Conservation (phyloP, 35 echinoderm and acorn worm species). For the Amphiura filiformis region DNA sequence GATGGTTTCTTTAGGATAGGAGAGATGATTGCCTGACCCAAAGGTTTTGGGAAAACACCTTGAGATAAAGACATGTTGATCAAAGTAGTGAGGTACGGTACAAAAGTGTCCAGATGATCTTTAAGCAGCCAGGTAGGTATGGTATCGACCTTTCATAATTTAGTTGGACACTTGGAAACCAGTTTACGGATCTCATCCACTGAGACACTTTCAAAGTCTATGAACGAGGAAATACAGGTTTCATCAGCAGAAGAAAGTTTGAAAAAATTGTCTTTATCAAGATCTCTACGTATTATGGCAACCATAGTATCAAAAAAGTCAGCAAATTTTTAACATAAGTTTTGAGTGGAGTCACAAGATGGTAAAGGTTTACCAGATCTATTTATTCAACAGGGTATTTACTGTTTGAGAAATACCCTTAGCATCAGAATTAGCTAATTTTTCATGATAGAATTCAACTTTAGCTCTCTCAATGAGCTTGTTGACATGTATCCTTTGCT, state of each 20-base stretch:
- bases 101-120: neutral
- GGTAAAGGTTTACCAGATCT: neutral
- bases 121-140: neutral
- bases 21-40: neutral
- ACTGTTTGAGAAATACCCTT: constrained; percentile 4
- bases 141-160: neutral
- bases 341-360: constrained; percentile 1
- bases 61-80: neutral
- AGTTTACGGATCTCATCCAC: neutral
- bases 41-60: neutral
- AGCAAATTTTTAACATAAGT: neutral
- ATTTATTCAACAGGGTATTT: neutral
- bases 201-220: neutral
- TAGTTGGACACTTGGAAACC: neutral
- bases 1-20: neutral
- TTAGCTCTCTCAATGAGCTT: neutral
- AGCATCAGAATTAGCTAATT: neutral
- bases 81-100: neutral
- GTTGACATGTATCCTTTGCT: neutral
- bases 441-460: neutral
- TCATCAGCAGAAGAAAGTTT: too few species aligned
- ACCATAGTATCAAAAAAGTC: neutral
- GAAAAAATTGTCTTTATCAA: neutral
- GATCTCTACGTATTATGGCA: neutral
- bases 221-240: neutral